Percentiles rank a stretch among this genome's conserved stretches.
phyloP scores from a whole-genome alignment of 2,797 vertebrate genomes.

The Pipistrellus nathusii region DNA sequence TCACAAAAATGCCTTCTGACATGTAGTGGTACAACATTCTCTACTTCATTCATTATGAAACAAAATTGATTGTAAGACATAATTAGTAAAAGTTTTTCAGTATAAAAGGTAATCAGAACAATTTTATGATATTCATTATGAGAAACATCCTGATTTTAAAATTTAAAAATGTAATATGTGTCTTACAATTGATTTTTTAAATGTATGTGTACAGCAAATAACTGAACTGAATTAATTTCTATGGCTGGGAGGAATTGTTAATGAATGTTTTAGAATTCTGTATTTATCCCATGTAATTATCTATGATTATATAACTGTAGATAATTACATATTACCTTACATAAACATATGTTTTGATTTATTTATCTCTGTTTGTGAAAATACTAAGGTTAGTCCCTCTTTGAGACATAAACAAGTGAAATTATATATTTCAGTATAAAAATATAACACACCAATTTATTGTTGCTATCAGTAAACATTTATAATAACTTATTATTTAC shows the following conservation, averaged over 20 bases:
- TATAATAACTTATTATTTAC: background rate
- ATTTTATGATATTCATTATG: background rate
- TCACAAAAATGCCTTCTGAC: background rate
- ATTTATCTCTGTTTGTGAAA: conserved; percentile 55
- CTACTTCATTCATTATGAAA: background rate
- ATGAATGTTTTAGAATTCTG: conserved; percentile 44
- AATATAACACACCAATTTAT: background rate
- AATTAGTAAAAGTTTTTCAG: background rate
- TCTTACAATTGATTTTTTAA: conserved; percentile 39
- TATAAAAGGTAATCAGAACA: background rate
- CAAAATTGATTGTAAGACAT: background rate
- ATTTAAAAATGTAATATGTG: conserved; percentile 7
- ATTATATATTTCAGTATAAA: conserved; percentile 1
- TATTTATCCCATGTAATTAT: conserved; percentile 50
- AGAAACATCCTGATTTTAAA: background rate
- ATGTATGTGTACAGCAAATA: background rate
- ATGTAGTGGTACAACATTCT: background rate
- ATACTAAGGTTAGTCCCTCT: conserved; percentile 8
- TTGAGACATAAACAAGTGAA: conserved; percentile 43
- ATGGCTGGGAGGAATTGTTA: conserved; percentile 11
- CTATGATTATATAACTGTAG: conserved; percentile 52
- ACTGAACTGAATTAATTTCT: conserved; percentile 47
- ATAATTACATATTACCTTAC: conserved; percentile 62
- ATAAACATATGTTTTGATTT: conserved; percentile 47
- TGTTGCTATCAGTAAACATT: background rate